Evolutionary conservation across 2,113 vertebrate genomes (phyloP).

Genomic region (Phyllostomus hastatus): DNA sequence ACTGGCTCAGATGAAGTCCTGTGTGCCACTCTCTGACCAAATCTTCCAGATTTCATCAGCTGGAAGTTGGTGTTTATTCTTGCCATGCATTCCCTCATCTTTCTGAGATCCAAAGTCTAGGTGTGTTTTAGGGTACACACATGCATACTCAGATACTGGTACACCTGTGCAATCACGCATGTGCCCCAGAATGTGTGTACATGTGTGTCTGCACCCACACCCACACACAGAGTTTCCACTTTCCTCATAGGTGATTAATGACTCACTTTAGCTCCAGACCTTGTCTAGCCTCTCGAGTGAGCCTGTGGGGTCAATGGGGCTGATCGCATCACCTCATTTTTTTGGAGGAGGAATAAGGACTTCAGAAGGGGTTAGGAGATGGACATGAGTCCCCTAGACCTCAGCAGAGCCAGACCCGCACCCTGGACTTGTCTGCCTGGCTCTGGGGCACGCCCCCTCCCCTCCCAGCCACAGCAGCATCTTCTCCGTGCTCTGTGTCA

Average conservation of each 20-base stretch:
- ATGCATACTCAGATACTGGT: background rate
- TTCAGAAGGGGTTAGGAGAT: background rate
- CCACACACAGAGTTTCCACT: background rate
- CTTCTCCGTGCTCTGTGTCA: background rate
- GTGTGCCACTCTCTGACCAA: background rate
- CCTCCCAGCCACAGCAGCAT: background rate
- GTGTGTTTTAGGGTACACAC: background rate
- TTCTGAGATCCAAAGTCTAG: background rate
- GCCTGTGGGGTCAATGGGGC: too few species aligned
- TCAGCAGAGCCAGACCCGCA: background rate
- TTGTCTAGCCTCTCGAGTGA: background rate
- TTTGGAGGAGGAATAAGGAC: background rate
- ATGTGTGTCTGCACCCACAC: background rate
- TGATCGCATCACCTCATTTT: background rate
- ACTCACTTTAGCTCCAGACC: background rate
- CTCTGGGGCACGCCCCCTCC: too few species aligned
- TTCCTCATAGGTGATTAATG: background rate
- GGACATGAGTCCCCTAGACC: rapidly evolving
- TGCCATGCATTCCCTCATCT: background rate
- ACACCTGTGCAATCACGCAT: background rate
- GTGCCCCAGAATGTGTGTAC: background rate
- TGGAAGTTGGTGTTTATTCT: background rate
- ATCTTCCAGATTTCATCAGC: background rate
- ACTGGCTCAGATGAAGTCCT: background rate
- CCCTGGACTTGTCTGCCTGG: background rate